Evolutionary conservation across 2,888 invertebrate species (phyloP).

Genomic region (Amphipyra tragopoginis): DNA sequence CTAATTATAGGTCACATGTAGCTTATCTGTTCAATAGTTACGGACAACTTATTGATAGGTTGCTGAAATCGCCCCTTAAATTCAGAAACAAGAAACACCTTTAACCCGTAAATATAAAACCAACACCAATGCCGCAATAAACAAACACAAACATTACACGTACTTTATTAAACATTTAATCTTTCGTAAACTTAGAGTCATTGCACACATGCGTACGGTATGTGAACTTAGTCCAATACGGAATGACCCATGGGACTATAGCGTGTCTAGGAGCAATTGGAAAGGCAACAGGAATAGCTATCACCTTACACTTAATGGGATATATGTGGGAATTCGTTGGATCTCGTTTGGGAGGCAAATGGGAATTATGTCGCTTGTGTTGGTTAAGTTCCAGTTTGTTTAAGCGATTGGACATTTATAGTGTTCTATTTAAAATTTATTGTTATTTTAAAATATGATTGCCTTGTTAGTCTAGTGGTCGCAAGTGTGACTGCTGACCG

Average conservation of each 20-base stretch:
- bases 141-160: not conserved
- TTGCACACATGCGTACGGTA: constrained; percentile 17
- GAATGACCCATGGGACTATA: constrained; percentile 33
- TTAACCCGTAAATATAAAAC: not conserved
- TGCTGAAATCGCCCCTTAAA: no score
- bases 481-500: no score
- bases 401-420: not conserved
- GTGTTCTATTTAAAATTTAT: no score
- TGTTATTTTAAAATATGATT: no score
- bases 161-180: constrained; percentile 7
- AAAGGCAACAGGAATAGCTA: constrained; percentile 53
- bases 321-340: constrained; percentile 65
- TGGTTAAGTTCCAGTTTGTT: constrained; percentile 8
- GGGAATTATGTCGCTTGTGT: constrained; percentile 24
- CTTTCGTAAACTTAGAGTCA: constrained; percentile 1
- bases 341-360: constrained; percentile 22
- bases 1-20: no score
- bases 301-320: constrained; percentile 60
- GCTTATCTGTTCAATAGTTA: no score
- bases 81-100: not conserved
- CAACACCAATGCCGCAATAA: constrained; percentile 7
- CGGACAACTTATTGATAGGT: no score
- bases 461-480: no score
- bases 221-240: constrained; percentile 22
- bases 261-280: constrained; percentile 74